These are phyloP conservation scores for Rhinoderma darwinii DNA, from an alignment of 2,113 vertebrate species.

Conservation along the genomic window DNA sequence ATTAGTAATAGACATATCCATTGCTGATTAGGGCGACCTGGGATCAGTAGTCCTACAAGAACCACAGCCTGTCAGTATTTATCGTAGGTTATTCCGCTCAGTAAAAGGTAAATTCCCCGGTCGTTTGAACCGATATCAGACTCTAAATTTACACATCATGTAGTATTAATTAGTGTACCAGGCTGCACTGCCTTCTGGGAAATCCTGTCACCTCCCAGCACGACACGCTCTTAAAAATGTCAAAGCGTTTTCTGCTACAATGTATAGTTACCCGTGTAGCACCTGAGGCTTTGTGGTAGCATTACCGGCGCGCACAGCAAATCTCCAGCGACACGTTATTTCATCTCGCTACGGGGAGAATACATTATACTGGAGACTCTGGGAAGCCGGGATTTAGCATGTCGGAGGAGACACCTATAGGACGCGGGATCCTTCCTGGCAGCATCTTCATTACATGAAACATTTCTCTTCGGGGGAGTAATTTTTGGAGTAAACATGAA, in stretches of 20 bases:
- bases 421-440: neutral
- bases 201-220: neutral
- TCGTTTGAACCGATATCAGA: neutral
- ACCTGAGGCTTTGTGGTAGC: slow-evolving; percentile 15
- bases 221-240: slow-evolving; percentile 6
- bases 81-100: neutral
- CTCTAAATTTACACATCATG: neutral
- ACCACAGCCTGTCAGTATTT: too few relatives aligned
- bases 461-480: neutral
- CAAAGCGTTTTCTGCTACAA: slow-evolving; percentile 1
- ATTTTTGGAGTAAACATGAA: neutral
- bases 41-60: too few relatives aligned
- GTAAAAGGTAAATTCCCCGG: neutral
- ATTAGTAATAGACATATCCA: too few relatives aligned
- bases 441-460: neutral
- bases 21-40: too few relatives aligned
- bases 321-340: slow-evolving; percentile 33
- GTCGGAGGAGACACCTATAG: neutral
- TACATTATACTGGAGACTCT: neutral
- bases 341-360: neutral
- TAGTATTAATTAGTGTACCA: neutral
- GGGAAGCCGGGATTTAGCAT: neutral
- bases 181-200: slow-evolving; percentile 26
- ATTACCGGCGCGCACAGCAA: slow-evolving; percentile 8
- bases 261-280: neutral